Percentiles rank a stretch among this genome's conserved stretches.
These are phyloP conservation scores for Anagyrus pseudococci DNA, from an alignment of 2,888 invertebrate genomes.

Conservation along the genomic window DNA sequence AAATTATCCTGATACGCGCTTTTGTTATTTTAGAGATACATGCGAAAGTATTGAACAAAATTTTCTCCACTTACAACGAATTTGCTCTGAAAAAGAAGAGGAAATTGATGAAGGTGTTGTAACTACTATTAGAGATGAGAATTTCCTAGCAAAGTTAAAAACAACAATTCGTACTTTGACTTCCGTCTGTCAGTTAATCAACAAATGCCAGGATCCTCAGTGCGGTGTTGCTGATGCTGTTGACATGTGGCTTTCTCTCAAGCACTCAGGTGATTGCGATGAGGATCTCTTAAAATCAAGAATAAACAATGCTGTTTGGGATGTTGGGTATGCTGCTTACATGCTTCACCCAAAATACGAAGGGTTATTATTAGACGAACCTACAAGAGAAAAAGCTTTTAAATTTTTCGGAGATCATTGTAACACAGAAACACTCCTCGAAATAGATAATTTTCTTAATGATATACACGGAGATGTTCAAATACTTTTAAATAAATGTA, in stretches of 20 bases:
- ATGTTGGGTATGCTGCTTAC: neutral
- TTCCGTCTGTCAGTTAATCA: no score
- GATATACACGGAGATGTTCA: neutral
- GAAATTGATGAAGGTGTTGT: neutral
- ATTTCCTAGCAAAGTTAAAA: no score
- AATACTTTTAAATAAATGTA: neutral
- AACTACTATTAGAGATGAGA: no score
- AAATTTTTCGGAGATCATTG: neutral
- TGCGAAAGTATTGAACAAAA: neutral
- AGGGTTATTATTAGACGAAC: neutral
- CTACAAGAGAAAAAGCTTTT: neutral
- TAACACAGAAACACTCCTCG: neutral
- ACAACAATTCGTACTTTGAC: no score
- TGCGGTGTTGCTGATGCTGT: no score
- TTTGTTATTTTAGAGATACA: constrained; percentile 5
- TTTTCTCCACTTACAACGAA: neutral
- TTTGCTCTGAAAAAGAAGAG: neutral
- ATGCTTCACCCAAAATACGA: neutral
- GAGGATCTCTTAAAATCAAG: neutral
- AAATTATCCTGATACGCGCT: constrained; percentile 6
- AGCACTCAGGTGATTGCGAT: no score
- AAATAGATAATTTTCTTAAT: neutral
- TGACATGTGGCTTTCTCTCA: no score
- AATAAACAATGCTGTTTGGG: neutral
- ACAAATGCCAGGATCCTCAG: no score